Evolutionary conservation across 2,113 vertebrate species (phyloP).

Genomic region (Gopherus evgoodei): DNA sequence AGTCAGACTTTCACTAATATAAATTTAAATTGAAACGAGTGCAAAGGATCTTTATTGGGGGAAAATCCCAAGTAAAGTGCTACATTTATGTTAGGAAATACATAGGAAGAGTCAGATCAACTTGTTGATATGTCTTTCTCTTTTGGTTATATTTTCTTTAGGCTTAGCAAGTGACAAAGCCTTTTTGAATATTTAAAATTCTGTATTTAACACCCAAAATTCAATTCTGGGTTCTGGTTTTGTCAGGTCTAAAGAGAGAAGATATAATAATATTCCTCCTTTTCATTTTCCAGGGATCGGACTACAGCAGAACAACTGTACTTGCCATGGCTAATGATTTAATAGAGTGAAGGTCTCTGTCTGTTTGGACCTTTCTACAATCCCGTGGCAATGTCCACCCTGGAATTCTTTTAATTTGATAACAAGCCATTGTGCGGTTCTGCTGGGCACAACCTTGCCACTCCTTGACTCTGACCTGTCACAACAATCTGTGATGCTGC

Average conservation of each 20-base stretch:
- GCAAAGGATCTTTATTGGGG: neutral
- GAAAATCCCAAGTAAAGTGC: neutral
- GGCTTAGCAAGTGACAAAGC: neutral
- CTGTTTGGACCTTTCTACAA: neutral
- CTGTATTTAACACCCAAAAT: neutral
- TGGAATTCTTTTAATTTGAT: neutral
- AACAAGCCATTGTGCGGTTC: neutral
- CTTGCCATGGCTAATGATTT: neutral
- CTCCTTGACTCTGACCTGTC: neutral
- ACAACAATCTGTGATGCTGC: rapidly evolving
- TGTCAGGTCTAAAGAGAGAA: neutral
- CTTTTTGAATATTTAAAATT: neutral
- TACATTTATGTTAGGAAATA: neutral
- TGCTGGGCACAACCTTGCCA: neutral
- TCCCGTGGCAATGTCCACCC: neutral
- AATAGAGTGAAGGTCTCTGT: neutral
- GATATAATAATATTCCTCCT: neutral
- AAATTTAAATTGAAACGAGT: neutral
- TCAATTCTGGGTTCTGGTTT: neutral
- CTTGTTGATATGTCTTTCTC: neutral
- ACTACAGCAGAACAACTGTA: neutral
- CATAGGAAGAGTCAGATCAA: neutral
- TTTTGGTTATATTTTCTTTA: neutral
- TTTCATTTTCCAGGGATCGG: neutral
- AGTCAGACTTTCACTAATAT: neutral